Percentiles rank a stretch among this genome's conserved stretches.
phyloP scores from a whole-genome alignment of 1,140 invertebrate genomes.

The Carcinoscorpius rotundicauda region DNA sequence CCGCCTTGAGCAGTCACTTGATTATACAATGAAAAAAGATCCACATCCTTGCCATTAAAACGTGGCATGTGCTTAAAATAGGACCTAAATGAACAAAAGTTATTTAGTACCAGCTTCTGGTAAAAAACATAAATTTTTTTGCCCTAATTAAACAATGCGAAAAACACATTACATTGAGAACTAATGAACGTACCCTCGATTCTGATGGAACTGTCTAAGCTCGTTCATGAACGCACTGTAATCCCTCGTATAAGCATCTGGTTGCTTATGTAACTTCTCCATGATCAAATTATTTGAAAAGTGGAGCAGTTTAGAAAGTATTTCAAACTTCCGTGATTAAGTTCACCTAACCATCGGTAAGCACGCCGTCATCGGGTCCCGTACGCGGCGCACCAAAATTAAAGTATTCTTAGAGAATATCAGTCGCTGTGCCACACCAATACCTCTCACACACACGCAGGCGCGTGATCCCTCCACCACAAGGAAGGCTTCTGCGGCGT shows the following conservation, averaged over 20 bases:
- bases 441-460: too few relatives aligned
- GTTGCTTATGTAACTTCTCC: constrained; percentile 19
- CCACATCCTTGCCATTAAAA: constrained; percentile 22
- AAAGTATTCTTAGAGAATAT: too few relatives aligned
- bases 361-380: too few relatives aligned
- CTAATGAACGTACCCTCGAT: constrained; percentile 15
- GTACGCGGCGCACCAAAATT: too few relatives aligned
- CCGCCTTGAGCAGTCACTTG: constrained; percentile 21
- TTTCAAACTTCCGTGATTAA: too few relatives aligned
- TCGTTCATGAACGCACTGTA: constrained; percentile 20
- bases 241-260: constrained; percentile 15
- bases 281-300: background rate
- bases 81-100: constrained; percentile 9
- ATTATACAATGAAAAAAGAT: constrained; percentile 21
- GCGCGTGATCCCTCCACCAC: too few relatives aligned
- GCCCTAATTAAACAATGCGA: background rate
- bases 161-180: background rate
- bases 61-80: constrained; percentile 19
- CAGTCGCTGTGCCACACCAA: too few relatives aligned
- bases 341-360: too few relatives aligned
- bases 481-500: too few relatives aligned
- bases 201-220: constrained; percentile 21
- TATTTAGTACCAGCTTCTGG: too few relatives aligned
- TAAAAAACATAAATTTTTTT: too few relatives aligned
- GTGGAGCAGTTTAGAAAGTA: too few relatives aligned